Evolutionary conservation across 2,797 vertebrate genomes (phyloP), one percentile per base, ranked within the genome.

Genomic region (Paratrypauchen microcephalus): DNA sequence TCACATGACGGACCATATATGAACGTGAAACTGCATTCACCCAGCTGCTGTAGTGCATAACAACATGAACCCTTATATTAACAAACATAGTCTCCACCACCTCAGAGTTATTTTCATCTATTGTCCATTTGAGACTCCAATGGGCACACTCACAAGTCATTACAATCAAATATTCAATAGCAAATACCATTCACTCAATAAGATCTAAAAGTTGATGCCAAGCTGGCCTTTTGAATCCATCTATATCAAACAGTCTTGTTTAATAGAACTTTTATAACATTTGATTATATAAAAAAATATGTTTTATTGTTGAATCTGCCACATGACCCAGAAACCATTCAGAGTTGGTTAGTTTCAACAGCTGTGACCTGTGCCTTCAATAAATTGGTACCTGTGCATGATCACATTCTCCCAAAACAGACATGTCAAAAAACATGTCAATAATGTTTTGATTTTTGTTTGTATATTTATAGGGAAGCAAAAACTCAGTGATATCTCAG

Each of bases 271-370:
- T 12, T 19, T 11, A 0, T 24, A 26, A 26, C 13, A 57, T 13
- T 18, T 60, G 58, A n/a, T n/a, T n/a, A n/a, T n/a, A n/a, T n/a
- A n/a, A n/a, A n/a, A n/a, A n/a, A n/a, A n/a, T n/a, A n/a, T n/a
- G n/a, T n/a, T 45, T 58, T 24, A 54, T 68, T 60, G 21, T 50
- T 65, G n/a, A 73, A 41, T 50, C 59, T 41, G 18, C 19, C 45
- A 39, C 16, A 62, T 66, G 23, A 68, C 26, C 59, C 66, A 72
- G 23, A 65, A 69, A 55, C 16, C 66, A 74, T 79, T 68, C 36
- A 69, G 45, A 41, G 39, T 66, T 75, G 50, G 62, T 64, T 59
- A 12, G 21, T 28, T 78, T 59, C 50, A 45, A 45, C 48, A 67
- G 9, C 52, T 39, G 56, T 54, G 68, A 75, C 3, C 0, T 39